phyloP scores from a whole-genome alignment of 2,888 invertebrate species.

The Poecilobothrus nobilitatus region DNA sequence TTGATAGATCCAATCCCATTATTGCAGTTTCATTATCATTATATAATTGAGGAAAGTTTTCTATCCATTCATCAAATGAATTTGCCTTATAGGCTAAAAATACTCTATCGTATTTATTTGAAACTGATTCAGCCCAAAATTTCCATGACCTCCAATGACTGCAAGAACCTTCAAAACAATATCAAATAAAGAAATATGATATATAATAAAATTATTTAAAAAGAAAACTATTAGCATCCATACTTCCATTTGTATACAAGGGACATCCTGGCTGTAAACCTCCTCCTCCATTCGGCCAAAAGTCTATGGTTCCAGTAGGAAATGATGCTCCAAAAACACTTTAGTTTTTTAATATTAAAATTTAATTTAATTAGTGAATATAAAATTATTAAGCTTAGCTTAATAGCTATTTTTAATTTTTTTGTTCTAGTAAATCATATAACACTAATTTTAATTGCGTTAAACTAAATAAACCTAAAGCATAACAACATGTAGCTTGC shows the following conservation, averaged over 20 bases:
- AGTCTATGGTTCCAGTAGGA: conserved; percentile 47
- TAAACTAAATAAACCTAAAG: too few species aligned
- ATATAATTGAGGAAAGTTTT: neutral
- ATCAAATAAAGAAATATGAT: neutral
- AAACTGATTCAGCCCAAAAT: conserved; percentile 47
- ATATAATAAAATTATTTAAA: neutral
- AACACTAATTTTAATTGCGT: too few species aligned
- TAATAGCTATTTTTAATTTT: too few species aligned
- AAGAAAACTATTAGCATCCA: conserved; percentile 22
- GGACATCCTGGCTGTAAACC: conserved; percentile 27
- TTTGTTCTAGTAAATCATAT: too few species aligned
- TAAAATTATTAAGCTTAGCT: too few species aligned
- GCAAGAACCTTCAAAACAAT: conserved; percentile 42
- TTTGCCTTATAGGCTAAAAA: conserved; percentile 48
- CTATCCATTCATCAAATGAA: conserved; percentile 45
- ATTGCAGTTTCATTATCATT: neutral
- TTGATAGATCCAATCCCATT: conserved; percentile 17
- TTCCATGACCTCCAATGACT: conserved; percentile 51
- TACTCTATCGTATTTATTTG: conserved; percentile 10
- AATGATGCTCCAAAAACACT: conserved; percentile 49
- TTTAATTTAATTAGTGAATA: too few species aligned
- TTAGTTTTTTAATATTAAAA: neutral
- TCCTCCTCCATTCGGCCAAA: conserved; percentile 34
- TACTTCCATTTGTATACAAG: conserved; percentile 19
- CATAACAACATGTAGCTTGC: too few species aligned